Conservation (phyloP, 2,888 invertebrate species). For the Thymelicus sylvestris region DNA sequence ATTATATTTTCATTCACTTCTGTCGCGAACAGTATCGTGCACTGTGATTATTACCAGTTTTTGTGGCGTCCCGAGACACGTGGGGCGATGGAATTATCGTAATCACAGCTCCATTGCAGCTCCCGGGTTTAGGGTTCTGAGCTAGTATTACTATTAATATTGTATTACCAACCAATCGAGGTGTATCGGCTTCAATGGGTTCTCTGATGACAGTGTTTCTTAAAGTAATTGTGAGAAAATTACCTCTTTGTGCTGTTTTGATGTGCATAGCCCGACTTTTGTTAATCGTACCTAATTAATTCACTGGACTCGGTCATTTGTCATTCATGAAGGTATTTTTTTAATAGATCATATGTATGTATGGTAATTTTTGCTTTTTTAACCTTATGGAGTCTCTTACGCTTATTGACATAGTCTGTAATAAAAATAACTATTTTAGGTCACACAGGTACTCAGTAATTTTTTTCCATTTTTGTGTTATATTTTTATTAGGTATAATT, state of each 20-base stretch:
- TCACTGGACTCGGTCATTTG: no score
- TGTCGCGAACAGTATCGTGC: slow-evolving; percentile 58
- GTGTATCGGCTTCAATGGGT: slow-evolving; percentile 30
- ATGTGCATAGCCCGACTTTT: no score
- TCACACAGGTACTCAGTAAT: background rate
- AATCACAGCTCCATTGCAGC: slow-evolving; percentile 77
- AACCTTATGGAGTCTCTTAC: no score
- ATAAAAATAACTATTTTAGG: background rate
- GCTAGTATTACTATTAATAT: slow-evolving; percentile 39
- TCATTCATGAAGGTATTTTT: no score
- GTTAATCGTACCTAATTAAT: no score
- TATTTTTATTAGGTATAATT: no score
- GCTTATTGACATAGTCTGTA: no score
- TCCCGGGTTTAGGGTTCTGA: slow-evolving; percentile 65
- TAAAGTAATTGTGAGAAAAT: slow-evolving; percentile 38
- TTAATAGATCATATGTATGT: no score
- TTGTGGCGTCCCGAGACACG: slow-evolving; percentile 79
- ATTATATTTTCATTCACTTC: slow-evolving; percentile 43
- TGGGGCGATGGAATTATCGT: slow-evolving; percentile 83
- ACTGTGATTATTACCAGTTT: slow-evolving; percentile 81
- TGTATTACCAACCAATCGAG: slow-evolving; percentile 31
- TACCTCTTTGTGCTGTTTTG: background rate
- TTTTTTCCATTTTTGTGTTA: no score
- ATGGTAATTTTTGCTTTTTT: no score
- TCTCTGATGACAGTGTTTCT: slow-evolving; percentile 16